Percentiles rank a stretch among this genome's conserved stretches.
These are phyloP conservation scores for Tiphia femorata DNA, from an alignment of 2,888 invertebrate species.

Conservation along the genomic window DNA sequence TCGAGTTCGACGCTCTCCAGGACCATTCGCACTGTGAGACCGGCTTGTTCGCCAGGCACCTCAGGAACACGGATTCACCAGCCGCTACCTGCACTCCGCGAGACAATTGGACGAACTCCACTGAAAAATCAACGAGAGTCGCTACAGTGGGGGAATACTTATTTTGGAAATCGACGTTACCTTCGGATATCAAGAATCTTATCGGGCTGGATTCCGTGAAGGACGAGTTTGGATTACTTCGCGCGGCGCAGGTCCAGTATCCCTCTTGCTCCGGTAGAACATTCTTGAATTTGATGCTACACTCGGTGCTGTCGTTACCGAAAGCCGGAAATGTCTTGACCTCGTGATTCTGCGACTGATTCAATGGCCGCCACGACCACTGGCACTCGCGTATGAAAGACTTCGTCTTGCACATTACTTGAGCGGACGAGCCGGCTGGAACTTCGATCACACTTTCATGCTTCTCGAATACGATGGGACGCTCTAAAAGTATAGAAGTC, in stretches of 20 bases:
- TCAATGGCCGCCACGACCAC: constrained; percentile 64
- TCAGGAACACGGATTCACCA: constrained; percentile 62
- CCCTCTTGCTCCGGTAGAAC: constrained; percentile 63
- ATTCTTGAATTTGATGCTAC: constrained; percentile 63
- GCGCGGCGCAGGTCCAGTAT: constrained; percentile 64
- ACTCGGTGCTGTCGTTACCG: constrained; percentile 60
- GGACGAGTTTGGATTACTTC: constrained; percentile 49
- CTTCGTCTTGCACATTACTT: constrained; percentile 58
- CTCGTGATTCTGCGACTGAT: constrained; percentile 63
- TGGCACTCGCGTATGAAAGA: constrained; percentile 61
- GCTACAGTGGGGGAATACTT: not conserved
- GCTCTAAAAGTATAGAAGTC: too few species aligned
- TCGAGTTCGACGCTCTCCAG: constrained; percentile 62
- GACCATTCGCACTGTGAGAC: constrained; percentile 66
- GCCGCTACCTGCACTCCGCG: constrained; percentile 63
- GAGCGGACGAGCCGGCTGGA: constrained; percentile 56
- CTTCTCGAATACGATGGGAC: constrained; percentile 50
- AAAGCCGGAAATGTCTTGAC: constrained; percentile 61
- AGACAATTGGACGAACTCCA: constrained; percentile 66
- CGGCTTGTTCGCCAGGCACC: constrained; percentile 63
- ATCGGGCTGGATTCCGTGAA: constrained; percentile 57
- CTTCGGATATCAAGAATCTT: constrained; percentile 60
- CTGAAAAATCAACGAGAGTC: constrained; percentile 40
- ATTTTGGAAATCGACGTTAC: constrained; percentile 27
- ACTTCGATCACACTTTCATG: constrained; percentile 56